A percentile compares a stretch with the other conserved stretches of the same genome.
Conservation (phyloP, 2,888 invertebrate genomes). For the Athalia rosae region DNA sequence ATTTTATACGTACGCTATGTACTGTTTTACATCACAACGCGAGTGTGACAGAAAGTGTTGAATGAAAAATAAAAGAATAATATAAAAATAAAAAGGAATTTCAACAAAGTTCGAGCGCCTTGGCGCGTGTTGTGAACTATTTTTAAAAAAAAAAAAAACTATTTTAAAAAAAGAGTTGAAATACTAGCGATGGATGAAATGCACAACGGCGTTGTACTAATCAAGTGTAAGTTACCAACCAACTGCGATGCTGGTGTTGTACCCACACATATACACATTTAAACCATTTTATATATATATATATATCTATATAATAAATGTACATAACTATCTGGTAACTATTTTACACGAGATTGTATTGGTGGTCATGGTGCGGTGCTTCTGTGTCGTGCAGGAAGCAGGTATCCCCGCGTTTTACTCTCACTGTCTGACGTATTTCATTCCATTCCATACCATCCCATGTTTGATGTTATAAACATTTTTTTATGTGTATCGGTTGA, state of each 20-base stretch:
- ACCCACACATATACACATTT: not conserved
- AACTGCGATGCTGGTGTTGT: not conserved
- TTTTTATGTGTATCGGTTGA: not conserved
- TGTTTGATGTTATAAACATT: not conserved
- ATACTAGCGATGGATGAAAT: slow-evolving; percentile 80
- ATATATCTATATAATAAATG: too few species aligned
- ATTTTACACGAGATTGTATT: not conserved
- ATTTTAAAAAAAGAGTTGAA: not conserved
- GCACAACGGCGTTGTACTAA: slow-evolving; percentile 83
- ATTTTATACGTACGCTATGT: too few species aligned
- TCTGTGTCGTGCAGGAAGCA: slow-evolving; percentile 41
- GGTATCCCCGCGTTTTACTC: slow-evolving; percentile 35
- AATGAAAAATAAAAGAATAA: not conserved
- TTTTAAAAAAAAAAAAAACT: not conserved
- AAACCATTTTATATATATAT: not conserved
- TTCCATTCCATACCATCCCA: slow-evolving; percentile 7
- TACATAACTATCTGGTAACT: too few species aligned
- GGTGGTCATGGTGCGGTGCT: slow-evolving; percentile 32
- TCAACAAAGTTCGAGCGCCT: not conserved
- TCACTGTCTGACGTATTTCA: slow-evolving; percentile 31
- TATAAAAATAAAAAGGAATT: not conserved
- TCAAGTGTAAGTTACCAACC: slow-evolving; percentile 80
- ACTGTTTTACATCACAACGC: too few species aligned
- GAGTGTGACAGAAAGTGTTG: too few species aligned
- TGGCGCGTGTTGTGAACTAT: not conserved